Evolutionary conservation across 2,113 vertebrate genomes (phyloP).

Genomic region (Circaetus cinerascens): DNA sequence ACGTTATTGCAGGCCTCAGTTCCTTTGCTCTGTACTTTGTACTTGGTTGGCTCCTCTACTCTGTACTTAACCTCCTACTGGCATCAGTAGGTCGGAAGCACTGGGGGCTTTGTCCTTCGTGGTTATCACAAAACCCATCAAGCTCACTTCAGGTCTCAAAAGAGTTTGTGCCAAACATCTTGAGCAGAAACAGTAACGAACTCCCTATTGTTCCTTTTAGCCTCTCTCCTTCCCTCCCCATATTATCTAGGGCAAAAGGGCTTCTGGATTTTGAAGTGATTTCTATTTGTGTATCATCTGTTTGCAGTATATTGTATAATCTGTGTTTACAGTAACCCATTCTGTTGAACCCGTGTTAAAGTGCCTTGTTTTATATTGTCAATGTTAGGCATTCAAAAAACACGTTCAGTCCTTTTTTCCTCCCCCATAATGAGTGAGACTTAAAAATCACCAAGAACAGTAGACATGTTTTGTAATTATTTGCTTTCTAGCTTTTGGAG

Average conservation of each 20-base stretch:
- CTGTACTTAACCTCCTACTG: background rate
- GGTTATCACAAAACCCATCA: background rate
- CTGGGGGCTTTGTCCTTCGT: background rate
- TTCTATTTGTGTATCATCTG: background rate
- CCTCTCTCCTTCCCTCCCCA: background rate
- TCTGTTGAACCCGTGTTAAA: background rate
- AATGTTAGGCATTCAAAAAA: background rate
- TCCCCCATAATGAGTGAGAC: background rate
- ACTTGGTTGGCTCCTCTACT: background rate
- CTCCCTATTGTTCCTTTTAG: background rate
- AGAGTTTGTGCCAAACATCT: background rate
- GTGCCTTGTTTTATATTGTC: background rate
- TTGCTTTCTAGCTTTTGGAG: background rate
- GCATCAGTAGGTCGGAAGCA: background rate
- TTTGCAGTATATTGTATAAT: background rate
- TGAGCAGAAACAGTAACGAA: background rate
- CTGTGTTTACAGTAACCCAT: background rate
- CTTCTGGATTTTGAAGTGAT: background rate
- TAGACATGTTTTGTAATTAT: background rate
- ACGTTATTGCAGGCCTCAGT: rapidly evolving
- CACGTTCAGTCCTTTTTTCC: background rate
- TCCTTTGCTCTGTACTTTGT: background rate
- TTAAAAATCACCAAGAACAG: background rate
- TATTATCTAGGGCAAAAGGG: background rate
- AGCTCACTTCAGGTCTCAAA: background rate